Evolutionary conservation across 2,888 invertebrate species (phyloP), one percentile per base, ranked within the genome.

Genomic region (Nymphalis polychloros): DNA sequence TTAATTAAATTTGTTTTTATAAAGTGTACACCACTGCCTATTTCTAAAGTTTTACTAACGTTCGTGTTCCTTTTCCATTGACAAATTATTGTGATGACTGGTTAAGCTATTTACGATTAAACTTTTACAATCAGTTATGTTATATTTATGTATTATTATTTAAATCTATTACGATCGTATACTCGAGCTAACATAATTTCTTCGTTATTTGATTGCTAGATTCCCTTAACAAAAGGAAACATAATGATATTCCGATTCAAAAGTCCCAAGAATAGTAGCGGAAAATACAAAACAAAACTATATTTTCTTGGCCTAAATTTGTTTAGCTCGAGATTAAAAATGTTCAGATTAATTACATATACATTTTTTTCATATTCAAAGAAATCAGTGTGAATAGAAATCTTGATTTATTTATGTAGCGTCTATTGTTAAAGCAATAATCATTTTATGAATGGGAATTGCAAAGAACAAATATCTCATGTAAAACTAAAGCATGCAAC

Each of bases 261-360:
- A 59, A 71, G 66, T 55, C 64, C 57, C 65, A 73, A 72, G 71
- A 73, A 73, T 71, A 70, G 71, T 60, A 69, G 65, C 68, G 66
- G 63, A 53, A 69, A 62, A 73, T 68, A 73, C 71, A 73, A 73
- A 67, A 71, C 59, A 72, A 73, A 73, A 74, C 69, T 71, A 70
- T 60, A 68, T 63, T 70, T 68, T 73, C 71, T 73, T 71, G 74
- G 68, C 68, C 73, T 72, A 74, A 71, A 74, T 73, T 73, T 74
- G 73, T 73, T 74, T 71, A 73, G 69, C 69, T 67, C 67, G 65
- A 73, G 73, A 74, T 73, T 74, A 73, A 73, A 74, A 73, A 55
- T 31, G 0, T 55, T 55, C 31, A 20, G 55, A 55, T 55, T 55
- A 27, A 55, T 55, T 55, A 31, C 31, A 10, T 31, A 55, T 17